A percentile compares a stretch with the other conserved stretches of the same genome.
phyloP scores from a whole-genome alignment of 2,113 vertebrate species.

The Recurvirostra avosetta region DNA sequence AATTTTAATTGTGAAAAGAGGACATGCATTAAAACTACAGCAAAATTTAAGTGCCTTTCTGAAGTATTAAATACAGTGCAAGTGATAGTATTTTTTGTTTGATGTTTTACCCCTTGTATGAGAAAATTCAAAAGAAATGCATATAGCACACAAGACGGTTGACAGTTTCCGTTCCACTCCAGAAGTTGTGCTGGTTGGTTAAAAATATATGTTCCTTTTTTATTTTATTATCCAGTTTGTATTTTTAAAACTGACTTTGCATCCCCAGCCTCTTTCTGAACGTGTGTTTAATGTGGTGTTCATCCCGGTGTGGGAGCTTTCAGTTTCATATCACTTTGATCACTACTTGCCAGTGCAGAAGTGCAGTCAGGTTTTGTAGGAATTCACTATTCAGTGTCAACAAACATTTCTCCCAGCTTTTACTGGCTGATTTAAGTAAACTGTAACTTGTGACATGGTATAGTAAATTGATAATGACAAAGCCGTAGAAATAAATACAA shows the following conservation, averaged over 20 bases:
- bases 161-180: background rate
- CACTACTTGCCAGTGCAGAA: constrained; percentile 34
- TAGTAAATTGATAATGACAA: constrained; percentile 33
- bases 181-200: background rate
- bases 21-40: constrained; percentile 22
- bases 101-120: background rate
- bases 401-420: background rate
- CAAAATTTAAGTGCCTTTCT: constrained; percentile 49
- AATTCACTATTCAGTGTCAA: constrained; percentile 39
- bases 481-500: background rate
- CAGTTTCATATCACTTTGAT: constrained; percentile 51
- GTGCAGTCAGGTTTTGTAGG: constrained; percentile 27
- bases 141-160: background rate
- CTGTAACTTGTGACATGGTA: constrained; percentile 31
- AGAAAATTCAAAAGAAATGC: background rate
- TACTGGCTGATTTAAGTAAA: constrained; percentile 38
- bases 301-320: constrained; percentile 42
- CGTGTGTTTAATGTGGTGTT: constrained; percentile 27
- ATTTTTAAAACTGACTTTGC: constrained; percentile 49
- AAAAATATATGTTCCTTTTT: constrained; percentile 45
- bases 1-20: constrained; percentile 28
- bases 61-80: constrained; percentile 29
- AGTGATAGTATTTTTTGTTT: constrained; percentile 35
- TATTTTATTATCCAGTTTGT: constrained; percentile 37
- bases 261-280: constrained; percentile 38